Percentiles rank a stretch among this genome's conserved stretches.
phyloP scores from a whole-genome alignment of 2,113 vertebrate species.

The Alethe castanea region DNA sequence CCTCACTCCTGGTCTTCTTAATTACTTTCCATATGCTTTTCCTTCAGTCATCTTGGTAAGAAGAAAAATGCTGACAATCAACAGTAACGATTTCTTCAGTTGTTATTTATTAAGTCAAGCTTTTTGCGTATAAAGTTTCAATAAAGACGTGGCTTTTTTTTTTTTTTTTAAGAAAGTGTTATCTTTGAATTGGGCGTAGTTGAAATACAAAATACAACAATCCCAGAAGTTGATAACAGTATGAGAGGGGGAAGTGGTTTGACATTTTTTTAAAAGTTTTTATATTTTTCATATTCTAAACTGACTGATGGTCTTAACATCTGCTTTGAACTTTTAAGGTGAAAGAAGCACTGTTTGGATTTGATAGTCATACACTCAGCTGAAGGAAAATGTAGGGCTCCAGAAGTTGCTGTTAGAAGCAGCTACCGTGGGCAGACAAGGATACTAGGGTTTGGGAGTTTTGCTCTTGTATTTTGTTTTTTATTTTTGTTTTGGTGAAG shows the following conservation, averaged over 20 bases:
- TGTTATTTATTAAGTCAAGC: conserved; percentile 58
- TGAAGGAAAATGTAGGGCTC: background rate
- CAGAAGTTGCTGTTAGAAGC: background rate
- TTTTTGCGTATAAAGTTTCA: conserved; percentile 39
- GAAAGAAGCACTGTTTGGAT: background rate
- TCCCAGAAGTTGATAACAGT: background rate
- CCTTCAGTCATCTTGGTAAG: conserved; percentile 53
- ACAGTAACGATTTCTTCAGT: conserved; percentile 55
- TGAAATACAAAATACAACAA: background rate
- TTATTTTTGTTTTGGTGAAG: background rate
- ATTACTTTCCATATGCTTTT: conserved; percentile 73
- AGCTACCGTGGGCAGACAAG: background rate
- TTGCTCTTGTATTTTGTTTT: background rate
- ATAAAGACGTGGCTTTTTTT: background rate
- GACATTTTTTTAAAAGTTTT: background rate
- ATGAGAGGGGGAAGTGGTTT: background rate
- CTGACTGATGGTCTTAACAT: background rate
- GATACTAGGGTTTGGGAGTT: background rate
- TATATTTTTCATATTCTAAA: background rate
- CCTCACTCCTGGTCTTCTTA: conserved; percentile 67
- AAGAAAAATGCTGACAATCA: conserved; percentile 61
- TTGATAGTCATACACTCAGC: background rate
- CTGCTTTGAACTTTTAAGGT: background rate
- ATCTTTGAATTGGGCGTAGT: background rate
- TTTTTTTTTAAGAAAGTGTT: background rate